A percentile compares a stretch with the other conserved stretches of the same genome.
Conservation (phyloP, 2,888 invertebrate species). For the Cancer borealis region DNA sequence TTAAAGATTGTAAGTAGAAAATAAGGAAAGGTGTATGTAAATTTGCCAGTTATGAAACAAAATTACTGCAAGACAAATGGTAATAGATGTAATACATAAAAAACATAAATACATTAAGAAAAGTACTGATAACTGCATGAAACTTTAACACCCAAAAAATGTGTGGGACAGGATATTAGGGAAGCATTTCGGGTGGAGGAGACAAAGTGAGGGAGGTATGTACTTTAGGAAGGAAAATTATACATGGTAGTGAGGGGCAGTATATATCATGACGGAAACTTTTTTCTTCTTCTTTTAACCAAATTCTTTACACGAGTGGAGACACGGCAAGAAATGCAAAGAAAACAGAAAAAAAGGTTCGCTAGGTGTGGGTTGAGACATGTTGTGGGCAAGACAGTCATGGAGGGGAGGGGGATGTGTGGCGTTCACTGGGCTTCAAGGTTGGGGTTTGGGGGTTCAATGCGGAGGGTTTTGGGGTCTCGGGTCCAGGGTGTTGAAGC, state of each 20-base stretch:
- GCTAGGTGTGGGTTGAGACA: neutral
- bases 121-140: too few relatives aligned
- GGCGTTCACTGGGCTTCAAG: neutral
- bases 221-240: neutral
- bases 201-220: neutral
- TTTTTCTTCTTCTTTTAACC: neutral
- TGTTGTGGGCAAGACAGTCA: neutral
- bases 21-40: too few relatives aligned
- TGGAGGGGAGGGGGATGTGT: neutral
- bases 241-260: neutral
- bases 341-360: neutral
- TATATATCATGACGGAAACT: neutral
- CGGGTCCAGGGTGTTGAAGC: constrained; percentile 38
- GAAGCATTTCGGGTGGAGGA: neutral
- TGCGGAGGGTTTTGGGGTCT: neutral
- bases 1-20: too few relatives aligned
- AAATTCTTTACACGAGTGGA: neutral
- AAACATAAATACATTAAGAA: too few relatives aligned
- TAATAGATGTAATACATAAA: too few relatives aligned
- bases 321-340: neutral
- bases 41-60: too few relatives aligned
- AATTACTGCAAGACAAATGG: too few relatives aligned
- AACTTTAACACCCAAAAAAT: too few relatives aligned
- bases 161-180: neutral
- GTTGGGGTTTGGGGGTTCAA: neutral